A percentile compares a stretch with the other conserved stretches of the same genome.
phyloP scores from a whole-genome alignment of 2,797 vertebrate species.

The Apodemus agrarius region DNA sequence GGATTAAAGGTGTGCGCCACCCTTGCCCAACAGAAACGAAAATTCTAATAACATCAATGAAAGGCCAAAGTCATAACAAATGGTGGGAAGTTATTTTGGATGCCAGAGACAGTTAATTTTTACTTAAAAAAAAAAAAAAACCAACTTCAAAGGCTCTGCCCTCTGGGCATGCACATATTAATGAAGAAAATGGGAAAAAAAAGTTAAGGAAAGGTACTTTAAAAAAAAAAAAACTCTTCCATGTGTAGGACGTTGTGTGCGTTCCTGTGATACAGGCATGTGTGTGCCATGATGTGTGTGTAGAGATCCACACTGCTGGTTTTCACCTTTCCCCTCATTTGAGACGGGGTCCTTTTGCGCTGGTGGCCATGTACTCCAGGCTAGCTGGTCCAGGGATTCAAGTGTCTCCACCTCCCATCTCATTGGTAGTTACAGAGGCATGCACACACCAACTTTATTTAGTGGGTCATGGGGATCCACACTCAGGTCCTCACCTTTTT shows the following conservation, averaged over 20 bases:
- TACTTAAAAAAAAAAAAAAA: not conserved
- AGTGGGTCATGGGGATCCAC: not conserved
- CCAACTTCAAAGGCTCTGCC: not conserved
- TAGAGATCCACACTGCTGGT: not conserved
- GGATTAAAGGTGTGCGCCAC: no score
- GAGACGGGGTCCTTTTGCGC: not conserved
- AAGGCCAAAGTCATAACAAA: not conserved
- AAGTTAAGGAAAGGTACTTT: not conserved
- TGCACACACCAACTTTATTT: not conserved
- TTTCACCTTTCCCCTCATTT: no score
- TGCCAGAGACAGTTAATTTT: not conserved
- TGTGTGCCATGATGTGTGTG: not conserved
- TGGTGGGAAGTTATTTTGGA: conserved; percentile 5
- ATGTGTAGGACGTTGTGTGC: not conserved
- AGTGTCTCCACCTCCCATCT: not conserved
- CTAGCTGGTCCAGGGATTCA: not conserved
- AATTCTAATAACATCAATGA: not conserved
- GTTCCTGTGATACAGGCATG: not conserved
- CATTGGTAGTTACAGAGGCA: not conserved
- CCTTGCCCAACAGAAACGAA: not conserved
- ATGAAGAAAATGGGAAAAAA: not conserved
- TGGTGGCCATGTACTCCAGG: not conserved
- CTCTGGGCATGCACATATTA: not conserved
- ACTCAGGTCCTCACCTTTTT: not conserved
- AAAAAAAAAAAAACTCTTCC: not conserved